A percentile compares a stretch with the other conserved stretches of the same genome.
Conservation (phyloP, 2,888 invertebrate species). For the Xestobium rufovillosum region DNA sequence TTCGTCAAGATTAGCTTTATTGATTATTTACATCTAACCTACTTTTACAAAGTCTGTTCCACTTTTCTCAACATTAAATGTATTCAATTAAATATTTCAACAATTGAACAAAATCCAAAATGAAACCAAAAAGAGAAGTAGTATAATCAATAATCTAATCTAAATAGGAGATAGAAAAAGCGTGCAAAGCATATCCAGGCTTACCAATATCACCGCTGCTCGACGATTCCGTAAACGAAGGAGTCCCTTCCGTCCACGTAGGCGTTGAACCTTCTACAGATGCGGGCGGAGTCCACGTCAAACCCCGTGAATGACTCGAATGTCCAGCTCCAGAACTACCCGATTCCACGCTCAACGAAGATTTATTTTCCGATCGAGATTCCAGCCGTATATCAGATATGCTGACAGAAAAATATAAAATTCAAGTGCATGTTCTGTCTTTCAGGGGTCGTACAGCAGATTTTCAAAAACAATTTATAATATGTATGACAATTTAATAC, state of each 20-base stretch:
- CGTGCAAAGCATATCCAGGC: constrained; percentile 29
- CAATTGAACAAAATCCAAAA: constrained; percentile 19
- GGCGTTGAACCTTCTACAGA: constrained; percentile 87
- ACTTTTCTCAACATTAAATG: constrained; percentile 7
- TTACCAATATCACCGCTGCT: constrained; percentile 83
- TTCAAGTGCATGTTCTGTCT: too few relatives aligned
- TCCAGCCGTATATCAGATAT: constrained; percentile 68
- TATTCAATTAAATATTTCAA: constrained; percentile 25
- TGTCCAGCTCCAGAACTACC: constrained; percentile 44
- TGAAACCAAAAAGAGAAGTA: constrained; percentile 17
- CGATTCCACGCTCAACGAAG: constrained; percentile 56
- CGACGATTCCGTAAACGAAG: constrained; percentile 95
- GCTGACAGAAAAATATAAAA: constrained; percentile 39
- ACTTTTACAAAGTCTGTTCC: neutral
- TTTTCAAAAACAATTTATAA: too few relatives aligned
- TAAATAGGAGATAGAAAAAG: constrained; percentile 21
- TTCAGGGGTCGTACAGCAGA: too few relatives aligned
- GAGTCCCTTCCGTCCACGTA: constrained; percentile 98
- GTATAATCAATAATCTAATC: constrained; percentile 37
- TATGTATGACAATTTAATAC: too few relatives aligned
- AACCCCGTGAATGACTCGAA: constrained; percentile 47
- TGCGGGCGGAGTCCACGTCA: constrained; percentile 77
- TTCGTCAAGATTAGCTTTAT: constrained; percentile 47
- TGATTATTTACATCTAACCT: constrained; percentile 29
- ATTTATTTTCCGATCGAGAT: constrained; percentile 51